These are phyloP conservation scores for Colletes collaris DNA, from an alignment of 2,888 invertebrate genomes.

Conservation along the genomic window DNA sequence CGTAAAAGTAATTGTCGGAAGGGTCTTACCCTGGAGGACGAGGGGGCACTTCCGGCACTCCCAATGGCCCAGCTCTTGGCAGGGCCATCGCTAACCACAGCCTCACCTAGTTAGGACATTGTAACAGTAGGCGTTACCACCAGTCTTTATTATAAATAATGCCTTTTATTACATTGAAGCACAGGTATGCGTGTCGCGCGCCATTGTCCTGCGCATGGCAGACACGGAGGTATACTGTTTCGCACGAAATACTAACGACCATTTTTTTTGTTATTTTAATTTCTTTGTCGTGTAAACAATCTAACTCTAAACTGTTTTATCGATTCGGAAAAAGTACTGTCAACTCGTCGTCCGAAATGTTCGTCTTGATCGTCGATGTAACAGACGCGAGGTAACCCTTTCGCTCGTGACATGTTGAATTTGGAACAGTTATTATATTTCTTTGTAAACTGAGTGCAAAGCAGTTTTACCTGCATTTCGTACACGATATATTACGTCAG, in stretches of 20 bases:
- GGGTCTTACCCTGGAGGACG: conserved; percentile 87
- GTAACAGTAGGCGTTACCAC: conserved; percentile 82
- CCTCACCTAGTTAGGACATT: conserved; percentile 83
- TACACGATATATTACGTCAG: too few relatives aligned
- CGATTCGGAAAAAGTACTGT: too few relatives aligned
- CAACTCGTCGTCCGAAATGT: too few relatives aligned
- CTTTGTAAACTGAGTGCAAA: too few relatives aligned
- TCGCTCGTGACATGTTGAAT: too few relatives aligned
- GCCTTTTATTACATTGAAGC: conserved; percentile 67
- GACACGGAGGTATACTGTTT: conserved; percentile 3
- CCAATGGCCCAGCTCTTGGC: conserved; percentile 83
- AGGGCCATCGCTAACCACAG: conserved; percentile 83
- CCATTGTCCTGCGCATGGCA: conserved; percentile 19
- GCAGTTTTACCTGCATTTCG: too few relatives aligned
- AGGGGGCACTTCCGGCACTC: conserved; percentile 83
- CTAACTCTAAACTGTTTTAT: too few relatives aligned
- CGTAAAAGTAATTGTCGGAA: conserved; percentile 81
- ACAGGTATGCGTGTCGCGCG: conserved; percentile 24
- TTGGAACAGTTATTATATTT: too few relatives aligned
- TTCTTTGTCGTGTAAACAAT: background rate
- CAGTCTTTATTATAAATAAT: conserved; percentile 70
- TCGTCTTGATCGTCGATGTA: too few relatives aligned
- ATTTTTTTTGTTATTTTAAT: background rate
- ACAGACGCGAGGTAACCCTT: too few relatives aligned
- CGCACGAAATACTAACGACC: background rate